phyloP scores from a whole-genome alignment of 1,140 invertebrate genomes.

The Zelostemma sp. region DNA sequence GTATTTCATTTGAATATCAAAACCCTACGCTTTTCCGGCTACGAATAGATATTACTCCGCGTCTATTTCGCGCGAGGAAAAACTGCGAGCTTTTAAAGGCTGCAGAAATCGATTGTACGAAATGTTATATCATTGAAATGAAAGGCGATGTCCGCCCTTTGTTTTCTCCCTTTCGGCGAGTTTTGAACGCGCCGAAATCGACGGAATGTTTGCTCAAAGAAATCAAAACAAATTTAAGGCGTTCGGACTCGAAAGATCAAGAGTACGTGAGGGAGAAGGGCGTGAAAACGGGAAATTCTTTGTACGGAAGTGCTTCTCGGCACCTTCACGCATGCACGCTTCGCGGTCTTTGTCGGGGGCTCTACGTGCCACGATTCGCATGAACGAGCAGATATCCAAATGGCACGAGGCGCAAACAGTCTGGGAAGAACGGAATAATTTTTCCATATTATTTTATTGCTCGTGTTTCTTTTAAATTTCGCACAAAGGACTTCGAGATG shows the following conservation, averaged over 20 bases:
- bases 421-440: no score
- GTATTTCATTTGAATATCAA: conserved; percentile 55
- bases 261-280: neutral
- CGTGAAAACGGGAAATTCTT: neutral
- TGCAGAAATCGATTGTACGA: no score
- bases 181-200: neutral
- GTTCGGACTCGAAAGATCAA: neutral
- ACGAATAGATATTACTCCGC: conserved; percentile 17
- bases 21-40: conserved; percentile 23
- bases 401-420: neutral
- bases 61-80: conserved; percentile 17
- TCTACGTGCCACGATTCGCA: neutral
- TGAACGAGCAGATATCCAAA: neutral
- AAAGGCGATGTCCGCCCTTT: no score
- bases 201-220: no score
- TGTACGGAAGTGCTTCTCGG: neutral
- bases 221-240: neutral
- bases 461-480: no score
- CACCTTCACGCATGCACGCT: neutral
- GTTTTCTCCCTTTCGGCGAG: neutral
- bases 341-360: neutral
- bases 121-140: no score
- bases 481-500: no score
- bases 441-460: no score
- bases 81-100: no score